Percentiles rank a stretch among this genome's conserved stretches.
Conservation (phyloP, 1,140 invertebrate species). For the Nephila pilipes region DNA sequence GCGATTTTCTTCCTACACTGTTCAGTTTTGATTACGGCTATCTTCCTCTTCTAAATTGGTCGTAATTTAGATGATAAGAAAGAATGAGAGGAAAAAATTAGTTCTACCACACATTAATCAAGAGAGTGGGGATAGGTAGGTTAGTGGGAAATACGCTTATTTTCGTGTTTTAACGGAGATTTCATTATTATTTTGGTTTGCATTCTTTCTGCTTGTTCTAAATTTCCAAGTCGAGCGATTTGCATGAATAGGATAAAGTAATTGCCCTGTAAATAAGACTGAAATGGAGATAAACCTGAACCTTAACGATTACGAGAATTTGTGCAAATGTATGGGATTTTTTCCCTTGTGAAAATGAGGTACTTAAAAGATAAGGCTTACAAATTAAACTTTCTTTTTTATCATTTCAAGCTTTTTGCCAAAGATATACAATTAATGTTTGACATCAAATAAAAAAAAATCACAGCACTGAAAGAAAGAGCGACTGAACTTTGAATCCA, state of each 20-base stretch:
- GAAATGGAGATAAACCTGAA: conserved; percentile 16
- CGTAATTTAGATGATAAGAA: conserved; percentile 60
- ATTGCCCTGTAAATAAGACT: conserved; percentile 37
- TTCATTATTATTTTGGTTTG: conserved; percentile 3
- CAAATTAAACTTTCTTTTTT: neutral
- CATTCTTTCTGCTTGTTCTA: neutral
- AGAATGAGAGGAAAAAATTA: conserved; percentile 41
- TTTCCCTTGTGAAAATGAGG: neutral
- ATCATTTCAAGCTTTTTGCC: neutral
- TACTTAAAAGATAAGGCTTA: conserved; percentile 24
- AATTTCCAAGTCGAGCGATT: conserved; percentile 10
- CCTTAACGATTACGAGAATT: conserved; percentile 26
- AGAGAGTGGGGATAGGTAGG: neutral
- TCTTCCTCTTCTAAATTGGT: conserved; percentile 19
- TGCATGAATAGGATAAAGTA: conserved; percentile 27
- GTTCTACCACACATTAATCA: conserved; percentile 46
- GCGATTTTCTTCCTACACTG: neutral
- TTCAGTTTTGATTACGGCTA: conserved; percentile 45
- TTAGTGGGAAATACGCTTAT: neutral
- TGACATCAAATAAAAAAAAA: neutral
- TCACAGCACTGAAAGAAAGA: neutral
- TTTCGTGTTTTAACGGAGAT: conserved; percentile 30
- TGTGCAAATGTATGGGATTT: conserved; percentile 18
- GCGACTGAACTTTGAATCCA: neutral
- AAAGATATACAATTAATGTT: neutral